phyloP scores from a whole-genome alignment of 2,888 invertebrate species.

The Patella pellucida region DNA sequence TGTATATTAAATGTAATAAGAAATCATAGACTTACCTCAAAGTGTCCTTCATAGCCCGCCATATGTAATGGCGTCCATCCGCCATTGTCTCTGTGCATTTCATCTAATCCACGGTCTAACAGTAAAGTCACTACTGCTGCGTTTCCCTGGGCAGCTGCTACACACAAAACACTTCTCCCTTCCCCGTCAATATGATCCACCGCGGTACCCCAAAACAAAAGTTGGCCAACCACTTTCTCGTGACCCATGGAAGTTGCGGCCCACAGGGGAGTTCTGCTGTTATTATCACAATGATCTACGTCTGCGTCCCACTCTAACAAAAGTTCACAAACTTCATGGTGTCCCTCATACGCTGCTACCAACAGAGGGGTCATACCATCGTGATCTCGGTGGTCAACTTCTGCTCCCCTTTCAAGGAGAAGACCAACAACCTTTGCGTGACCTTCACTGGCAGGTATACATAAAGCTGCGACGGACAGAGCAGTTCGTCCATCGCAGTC shows the following conservation, averaged over 20 bases:
- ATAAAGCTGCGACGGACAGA: conserved; percentile 76
- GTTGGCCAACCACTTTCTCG: conserved; percentile 84
- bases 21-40: conserved; percentile 77
- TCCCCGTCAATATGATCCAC: conserved; percentile 95
- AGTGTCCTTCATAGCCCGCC: conserved; percentile 93
- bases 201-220: conserved; percentile 95
- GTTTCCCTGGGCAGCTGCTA: conserved; percentile 70
- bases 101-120: conserved; percentile 77
- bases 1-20: no score
- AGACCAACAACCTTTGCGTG: conserved; percentile 68
- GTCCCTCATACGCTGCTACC: conserved; percentile 73
- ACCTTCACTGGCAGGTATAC: conserved; percentile 73
- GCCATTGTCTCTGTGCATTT: conserved; percentile 86
- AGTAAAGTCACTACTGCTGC: conserved; percentile 91
- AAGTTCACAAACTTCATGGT: conserved; percentile 80
- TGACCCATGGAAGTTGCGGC: conserved; percentile 91
- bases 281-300: conserved; percentile 84
- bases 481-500: conserved; percentile 94
- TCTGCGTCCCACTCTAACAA: conserved; percentile 93
- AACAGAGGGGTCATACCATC: conserved; percentile 71
- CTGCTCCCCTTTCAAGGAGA: conserved; percentile 65
- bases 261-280: conserved; percentile 64
- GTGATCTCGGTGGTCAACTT: conserved; percentile 68
- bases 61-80: conserved; percentile 98
- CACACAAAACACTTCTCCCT: conserved; percentile 83